These are phyloP conservation scores for Hyla sarda DNA, from an alignment of 2,113 vertebrate genomes.

Conservation along the genomic window DNA sequence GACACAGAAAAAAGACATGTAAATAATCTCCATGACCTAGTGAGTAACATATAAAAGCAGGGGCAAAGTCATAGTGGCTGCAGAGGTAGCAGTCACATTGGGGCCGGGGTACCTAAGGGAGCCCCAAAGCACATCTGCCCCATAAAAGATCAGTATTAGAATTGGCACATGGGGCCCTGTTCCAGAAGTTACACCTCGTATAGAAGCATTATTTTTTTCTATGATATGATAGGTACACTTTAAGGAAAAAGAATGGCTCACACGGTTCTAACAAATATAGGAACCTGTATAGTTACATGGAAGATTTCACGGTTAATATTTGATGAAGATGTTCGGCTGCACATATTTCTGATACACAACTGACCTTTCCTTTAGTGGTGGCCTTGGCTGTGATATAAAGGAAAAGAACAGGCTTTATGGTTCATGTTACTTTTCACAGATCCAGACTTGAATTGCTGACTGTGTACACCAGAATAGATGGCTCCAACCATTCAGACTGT, in stretches of 20 bases:
- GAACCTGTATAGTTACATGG: neutral
- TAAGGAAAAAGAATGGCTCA: neutral
- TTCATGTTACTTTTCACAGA: constrained; percentile 11
- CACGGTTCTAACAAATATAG: neutral
- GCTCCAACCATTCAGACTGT: neutral
- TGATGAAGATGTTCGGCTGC: constrained; percentile 1
- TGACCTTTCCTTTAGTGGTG: constrained; percentile 11
- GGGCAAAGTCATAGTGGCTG: too few species aligned
- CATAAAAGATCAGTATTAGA: too few species aligned
- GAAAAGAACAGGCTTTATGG: constrained; percentile 3
- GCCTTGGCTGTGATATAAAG: neutral
- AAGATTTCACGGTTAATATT: neutral
- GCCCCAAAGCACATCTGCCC: too few species aligned
- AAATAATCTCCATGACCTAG: too few species aligned
- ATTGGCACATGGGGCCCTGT: too few species aligned
- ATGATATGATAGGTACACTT: too few species aligned
- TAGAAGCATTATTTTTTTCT: too few species aligned
- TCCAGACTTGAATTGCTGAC: constrained; percentile 10
- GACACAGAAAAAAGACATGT: too few species aligned
- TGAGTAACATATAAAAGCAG: too few species aligned
- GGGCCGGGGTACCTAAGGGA: too few species aligned
- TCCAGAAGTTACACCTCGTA: too few species aligned
- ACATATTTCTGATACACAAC: constrained; percentile 4
- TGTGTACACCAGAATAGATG: constrained; percentile 20
- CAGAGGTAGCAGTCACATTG: too few species aligned